These are phyloP conservation scores for Margarornis squamiger DNA, from an alignment of 2,797 vertebrate species.

Conservation along the genomic window DNA sequence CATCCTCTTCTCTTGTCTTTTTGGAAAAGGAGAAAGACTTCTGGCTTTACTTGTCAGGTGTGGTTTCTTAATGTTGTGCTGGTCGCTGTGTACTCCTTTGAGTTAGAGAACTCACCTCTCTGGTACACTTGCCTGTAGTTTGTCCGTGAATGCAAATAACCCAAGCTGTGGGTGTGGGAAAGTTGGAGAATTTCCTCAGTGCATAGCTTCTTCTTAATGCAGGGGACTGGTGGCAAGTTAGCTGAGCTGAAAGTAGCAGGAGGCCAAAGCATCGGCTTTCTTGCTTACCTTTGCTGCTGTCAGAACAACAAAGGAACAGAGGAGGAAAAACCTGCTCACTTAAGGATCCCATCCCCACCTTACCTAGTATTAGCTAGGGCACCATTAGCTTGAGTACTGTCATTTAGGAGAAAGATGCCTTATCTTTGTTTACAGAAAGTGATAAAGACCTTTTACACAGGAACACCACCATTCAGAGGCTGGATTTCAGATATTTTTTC, in stretches of 20 bases:
- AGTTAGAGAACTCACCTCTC: neutral
- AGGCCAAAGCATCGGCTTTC: neutral
- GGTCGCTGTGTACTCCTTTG: neutral
- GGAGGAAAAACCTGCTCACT: neutral
- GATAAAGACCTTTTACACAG: neutral
- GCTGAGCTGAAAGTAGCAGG: neutral
- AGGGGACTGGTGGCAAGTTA: neutral
- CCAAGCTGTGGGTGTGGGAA: conserved; percentile 13
- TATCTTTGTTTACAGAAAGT: conserved; percentile 36
- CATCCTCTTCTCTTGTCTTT: neutral
- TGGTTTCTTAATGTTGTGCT: neutral
- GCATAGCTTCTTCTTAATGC: neutral
- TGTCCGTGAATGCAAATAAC: conserved; percentile 3
- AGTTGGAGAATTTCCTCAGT: neutral
- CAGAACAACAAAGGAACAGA: neutral
- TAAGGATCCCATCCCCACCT: neutral
- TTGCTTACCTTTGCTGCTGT: neutral
- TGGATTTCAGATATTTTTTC: neutral
- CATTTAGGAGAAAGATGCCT: neutral
- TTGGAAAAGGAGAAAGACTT: neutral
- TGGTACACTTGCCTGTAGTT: neutral
- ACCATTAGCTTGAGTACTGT: neutral
- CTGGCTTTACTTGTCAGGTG: neutral
- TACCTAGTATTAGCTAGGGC: neutral
- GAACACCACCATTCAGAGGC: neutral